These are phyloP conservation scores for Thomomys bottae DNA, from an alignment of 2,113 vertebrate species.

Conservation along the genomic window DNA sequence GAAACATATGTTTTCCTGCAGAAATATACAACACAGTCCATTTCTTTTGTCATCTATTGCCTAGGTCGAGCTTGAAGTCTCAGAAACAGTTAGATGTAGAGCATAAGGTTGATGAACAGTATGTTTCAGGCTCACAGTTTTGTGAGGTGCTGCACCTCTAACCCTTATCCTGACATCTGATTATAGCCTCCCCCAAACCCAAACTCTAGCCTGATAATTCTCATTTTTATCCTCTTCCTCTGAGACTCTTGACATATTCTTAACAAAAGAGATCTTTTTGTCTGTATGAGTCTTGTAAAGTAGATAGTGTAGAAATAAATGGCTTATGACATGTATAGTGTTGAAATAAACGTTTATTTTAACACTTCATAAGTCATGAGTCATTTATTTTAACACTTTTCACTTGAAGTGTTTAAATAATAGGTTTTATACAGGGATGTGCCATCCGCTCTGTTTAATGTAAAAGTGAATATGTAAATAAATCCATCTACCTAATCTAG, in stretches of 20 bases:
- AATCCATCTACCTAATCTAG: conserved; percentile 78
- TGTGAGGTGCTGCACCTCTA: not conserved
- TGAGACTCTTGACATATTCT: conserved; percentile 73
- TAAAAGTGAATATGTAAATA: conserved; percentile 88
- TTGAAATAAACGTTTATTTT: conserved; percentile 89
- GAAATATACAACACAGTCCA: not conserved
- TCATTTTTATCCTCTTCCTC: conserved; percentile 32
- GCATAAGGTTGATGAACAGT: not conserved
- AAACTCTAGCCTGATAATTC: conserved; percentile 1
- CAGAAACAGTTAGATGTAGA: not conserved
- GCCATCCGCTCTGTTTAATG: conserved; percentile 86
- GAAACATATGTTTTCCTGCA: not conserved
- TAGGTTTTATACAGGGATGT: conserved; percentile 87
- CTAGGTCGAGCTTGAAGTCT: not conserved
- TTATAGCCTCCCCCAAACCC: not conserved
- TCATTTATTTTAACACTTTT: conserved; percentile 89
- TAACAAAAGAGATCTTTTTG: conserved; percentile 65
- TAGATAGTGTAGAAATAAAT: conserved; percentile 86
- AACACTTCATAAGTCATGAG: conserved; percentile 88
- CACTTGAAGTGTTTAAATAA: conserved; percentile 87
- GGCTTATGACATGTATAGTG: conserved; percentile 84
- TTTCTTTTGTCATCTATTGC: not conserved
- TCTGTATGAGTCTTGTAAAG: conserved; percentile 80
- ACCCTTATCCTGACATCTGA: conserved; percentile 54
- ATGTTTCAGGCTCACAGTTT: not conserved